These are phyloP conservation scores for Sinhomidia bicolor DNA, from an alignment of 2,888 invertebrate genomes.

Conservation along the genomic window DNA sequence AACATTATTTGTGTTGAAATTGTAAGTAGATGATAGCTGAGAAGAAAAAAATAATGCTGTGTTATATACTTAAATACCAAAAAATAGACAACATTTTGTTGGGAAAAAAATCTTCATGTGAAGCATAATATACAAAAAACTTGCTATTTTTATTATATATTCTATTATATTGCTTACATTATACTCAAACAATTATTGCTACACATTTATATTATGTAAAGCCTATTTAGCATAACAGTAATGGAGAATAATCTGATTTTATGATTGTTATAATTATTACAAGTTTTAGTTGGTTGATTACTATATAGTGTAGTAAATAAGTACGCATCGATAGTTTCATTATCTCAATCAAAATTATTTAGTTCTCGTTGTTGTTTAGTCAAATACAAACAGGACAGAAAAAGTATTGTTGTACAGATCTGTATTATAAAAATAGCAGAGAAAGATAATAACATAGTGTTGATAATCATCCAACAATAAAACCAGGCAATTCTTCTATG, in stretches of 20 bases:
- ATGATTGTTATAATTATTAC: background rate
- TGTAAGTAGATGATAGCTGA: too few species aligned
- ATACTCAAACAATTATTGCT: too few species aligned
- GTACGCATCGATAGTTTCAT: too few species aligned
- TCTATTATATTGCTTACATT: background rate
- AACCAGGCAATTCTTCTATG: background rate
- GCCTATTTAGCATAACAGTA: too few species aligned
- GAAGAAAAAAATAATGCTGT: background rate
- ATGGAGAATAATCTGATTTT: background rate
- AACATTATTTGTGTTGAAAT: background rate
- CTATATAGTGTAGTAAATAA: too few species aligned
- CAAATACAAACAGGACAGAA: background rate
- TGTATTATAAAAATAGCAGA: slow-evolving; percentile 2
- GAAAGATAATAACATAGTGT: background rate
- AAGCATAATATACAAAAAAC: background rate
- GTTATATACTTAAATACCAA: background rate
- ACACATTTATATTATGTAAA: background rate
- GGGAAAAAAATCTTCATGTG: background rate
- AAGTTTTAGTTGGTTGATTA: background rate
- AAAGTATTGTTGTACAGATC: slow-evolving; percentile 34
- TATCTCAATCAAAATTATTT: too few species aligned
- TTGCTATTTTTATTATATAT: background rate
- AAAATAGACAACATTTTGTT: background rate
- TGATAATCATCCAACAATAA: too few species aligned
- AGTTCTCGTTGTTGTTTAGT: background rate